A percentile compares a stretch with the other conserved stretches of the same genome.
Evolutionary conservation across 2,888 invertebrate genomes (phyloP).

Genomic region (Aethes cnicana): DNA sequence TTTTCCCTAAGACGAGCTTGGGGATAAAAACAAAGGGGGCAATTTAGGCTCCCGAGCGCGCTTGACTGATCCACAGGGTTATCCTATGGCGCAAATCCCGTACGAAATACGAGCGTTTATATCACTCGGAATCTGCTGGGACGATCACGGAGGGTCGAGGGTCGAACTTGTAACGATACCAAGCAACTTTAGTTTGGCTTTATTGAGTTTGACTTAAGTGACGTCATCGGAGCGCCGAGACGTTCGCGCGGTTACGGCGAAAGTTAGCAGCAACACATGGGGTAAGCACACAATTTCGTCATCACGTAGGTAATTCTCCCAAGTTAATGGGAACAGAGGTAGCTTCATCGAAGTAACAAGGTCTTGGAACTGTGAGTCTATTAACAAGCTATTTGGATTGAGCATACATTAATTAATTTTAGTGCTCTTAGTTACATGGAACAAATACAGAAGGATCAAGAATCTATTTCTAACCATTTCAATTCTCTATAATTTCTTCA

Average conservation of each 20-base stretch:
- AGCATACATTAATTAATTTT: too few relatives aligned
- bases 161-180: slow-evolving; percentile 42
- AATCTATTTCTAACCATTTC: too few relatives aligned
- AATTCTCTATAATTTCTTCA: too few relatives aligned
- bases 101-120: slow-evolving; percentile 57
- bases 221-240: slow-evolving; percentile 22
- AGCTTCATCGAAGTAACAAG: neutral
- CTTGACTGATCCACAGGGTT: slow-evolving; percentile 60
- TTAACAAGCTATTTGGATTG: too few relatives aligned
- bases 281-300: neutral
- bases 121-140: slow-evolving; percentile 56
- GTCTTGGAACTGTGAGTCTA: neutral
- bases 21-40: slow-evolving; percentile 63
- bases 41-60: slow-evolving; percentile 57
- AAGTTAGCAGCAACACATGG: neutral
- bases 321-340: neutral
- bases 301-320: neutral
- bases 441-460: too few relatives aligned
- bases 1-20: slow-evolving; percentile 48
- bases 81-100: slow-evolving; percentile 52
- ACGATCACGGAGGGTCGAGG: slow-evolving; percentile 48
- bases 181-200: slow-evolving; percentile 49
- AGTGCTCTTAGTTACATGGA: too few relatives aligned
- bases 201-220: slow-evolving; percentile 51
- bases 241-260: neutral